Evolutionary conservation across 2,797 vertebrate species (phyloP).

Genomic region (Silurus lanzhouensis): DNA sequence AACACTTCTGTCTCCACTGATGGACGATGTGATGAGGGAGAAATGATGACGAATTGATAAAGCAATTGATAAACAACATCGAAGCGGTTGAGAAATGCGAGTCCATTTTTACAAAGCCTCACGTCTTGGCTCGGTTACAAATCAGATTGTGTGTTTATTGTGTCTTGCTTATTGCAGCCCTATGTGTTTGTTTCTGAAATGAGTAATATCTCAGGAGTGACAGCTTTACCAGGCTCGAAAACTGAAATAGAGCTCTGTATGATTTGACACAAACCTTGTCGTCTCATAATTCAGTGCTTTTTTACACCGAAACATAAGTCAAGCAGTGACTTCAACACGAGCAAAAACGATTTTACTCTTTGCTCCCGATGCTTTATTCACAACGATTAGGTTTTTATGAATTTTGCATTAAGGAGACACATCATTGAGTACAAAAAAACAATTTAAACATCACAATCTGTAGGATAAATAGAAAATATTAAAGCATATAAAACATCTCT

Average conservation of each 20-base stretch:
- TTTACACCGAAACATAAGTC: slow-evolving; percentile 40
- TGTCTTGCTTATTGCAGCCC: slow-evolving; percentile 41
- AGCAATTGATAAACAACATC: slow-evolving; percentile 46
- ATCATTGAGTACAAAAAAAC: slow-evolving; percentile 38
- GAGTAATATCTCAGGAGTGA: slow-evolving; percentile 42
- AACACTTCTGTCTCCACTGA: slow-evolving; percentile 12
- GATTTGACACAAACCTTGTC: slow-evolving; percentile 45
- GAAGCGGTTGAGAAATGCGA: slow-evolving; percentile 19
- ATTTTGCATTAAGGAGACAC: slow-evolving; percentile 43
- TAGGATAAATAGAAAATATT: slow-evolving; percentile 57
- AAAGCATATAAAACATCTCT: slow-evolving; percentile 48
- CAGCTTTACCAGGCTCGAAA: slow-evolving; percentile 34
- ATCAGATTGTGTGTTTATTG: slow-evolving; percentile 42
- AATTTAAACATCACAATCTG: slow-evolving; percentile 48
- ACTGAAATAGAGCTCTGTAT: slow-evolving; percentile 34
- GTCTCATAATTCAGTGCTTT: slow-evolving; percentile 35
- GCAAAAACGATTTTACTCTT: slow-evolving; percentile 37
- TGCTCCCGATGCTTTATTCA: slow-evolving; percentile 22
- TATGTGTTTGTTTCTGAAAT: slow-evolving; percentile 37
- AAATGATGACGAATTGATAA: slow-evolving; percentile 67
- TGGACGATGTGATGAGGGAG: slow-evolving; percentile 56
- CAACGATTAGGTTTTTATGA: slow-evolving; percentile 30
- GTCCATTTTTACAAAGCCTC: not conserved
- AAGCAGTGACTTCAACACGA: slow-evolving; percentile 33
- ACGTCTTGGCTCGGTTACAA: slow-evolving; percentile 32